Evolutionary conservation across 1,140 invertebrate genomes (phyloP).

Genomic region (Mylabris phalerata): DNA sequence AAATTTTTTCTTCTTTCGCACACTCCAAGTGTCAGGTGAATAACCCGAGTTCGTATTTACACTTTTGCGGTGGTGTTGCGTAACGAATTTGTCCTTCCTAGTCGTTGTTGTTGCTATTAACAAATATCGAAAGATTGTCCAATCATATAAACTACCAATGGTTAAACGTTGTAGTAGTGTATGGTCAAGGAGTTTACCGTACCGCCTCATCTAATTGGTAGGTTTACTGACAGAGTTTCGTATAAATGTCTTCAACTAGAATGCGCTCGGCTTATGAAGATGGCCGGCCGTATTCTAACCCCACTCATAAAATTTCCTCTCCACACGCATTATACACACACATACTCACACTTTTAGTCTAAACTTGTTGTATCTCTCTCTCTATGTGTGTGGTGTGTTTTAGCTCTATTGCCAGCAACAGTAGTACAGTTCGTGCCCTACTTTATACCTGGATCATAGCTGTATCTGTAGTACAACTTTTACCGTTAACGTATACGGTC

Average conservation of each 20-base stretch:
- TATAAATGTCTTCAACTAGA: background rate
- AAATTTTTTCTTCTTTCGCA: conserved; percentile 30
- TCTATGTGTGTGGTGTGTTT: conserved; percentile 4
- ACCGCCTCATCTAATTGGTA: too few relatives aligned
- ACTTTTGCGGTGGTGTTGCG: conserved; percentile 27
- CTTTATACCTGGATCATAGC: conserved; percentile 40
- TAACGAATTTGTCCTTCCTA: conserved; percentile 37
- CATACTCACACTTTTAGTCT: too few relatives aligned
- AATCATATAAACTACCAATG: too few relatives aligned
- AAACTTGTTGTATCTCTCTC: too few relatives aligned
- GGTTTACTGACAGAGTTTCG: background rate
- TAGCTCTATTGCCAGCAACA: conserved; percentile 15
- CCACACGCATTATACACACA: conserved; percentile 3
- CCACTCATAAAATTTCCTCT: conserved; percentile 18
- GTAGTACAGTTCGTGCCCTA: conserved; percentile 38
- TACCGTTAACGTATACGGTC: conserved; percentile 38
- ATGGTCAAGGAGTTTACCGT: too few relatives aligned
- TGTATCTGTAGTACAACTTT: conserved; percentile 41
- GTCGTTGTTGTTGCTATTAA: background rate
- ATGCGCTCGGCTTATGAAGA: conserved; percentile 16
- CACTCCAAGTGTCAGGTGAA: conserved; percentile 36
- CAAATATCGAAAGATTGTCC: too few relatives aligned
- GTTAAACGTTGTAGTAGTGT: too few relatives aligned
- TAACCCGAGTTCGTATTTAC: conserved; percentile 36
- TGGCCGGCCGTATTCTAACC: conserved; percentile 16